Evolutionary conservation across 1,140 invertebrate genomes (phyloP).

Genomic region (Streblospio benedicti): DNA sequence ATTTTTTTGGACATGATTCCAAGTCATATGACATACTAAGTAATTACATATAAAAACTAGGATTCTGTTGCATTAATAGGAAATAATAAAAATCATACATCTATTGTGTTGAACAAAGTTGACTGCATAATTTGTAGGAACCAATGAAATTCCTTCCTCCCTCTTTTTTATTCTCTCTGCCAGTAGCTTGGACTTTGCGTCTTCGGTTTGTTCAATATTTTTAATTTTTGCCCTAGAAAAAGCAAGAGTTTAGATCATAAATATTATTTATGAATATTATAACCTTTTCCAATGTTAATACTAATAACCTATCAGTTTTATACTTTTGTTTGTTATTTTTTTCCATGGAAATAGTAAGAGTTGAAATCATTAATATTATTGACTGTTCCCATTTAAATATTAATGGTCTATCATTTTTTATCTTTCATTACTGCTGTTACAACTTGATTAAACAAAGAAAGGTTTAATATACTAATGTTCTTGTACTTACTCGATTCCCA

Average conservation of each 20-base stretch:
- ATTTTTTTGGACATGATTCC: background rate
- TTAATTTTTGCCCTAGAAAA: conserved; percentile 74
- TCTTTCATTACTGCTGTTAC: no score
- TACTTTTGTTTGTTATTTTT: no score
- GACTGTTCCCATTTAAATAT: no score
- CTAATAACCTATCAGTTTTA: no score
- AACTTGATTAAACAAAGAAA: no score
- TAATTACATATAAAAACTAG: background rate
- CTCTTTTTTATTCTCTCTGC: conserved; percentile 82
- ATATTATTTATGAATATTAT: no score
- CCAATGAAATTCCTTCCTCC: conserved; percentile 84
- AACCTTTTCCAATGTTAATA: no score
- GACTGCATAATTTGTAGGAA: conserved; percentile 93
- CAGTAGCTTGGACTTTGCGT: conserved; percentile 84
- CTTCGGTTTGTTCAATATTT: conserved; percentile 96
- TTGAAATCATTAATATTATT: no score
- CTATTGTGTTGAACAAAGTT: conserved; percentile 95
- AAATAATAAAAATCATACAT: conserved; percentile 54
- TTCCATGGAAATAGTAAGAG: no score
- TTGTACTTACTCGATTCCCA: conserved; percentile 85
- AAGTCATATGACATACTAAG: background rate
- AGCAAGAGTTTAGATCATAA: no score
- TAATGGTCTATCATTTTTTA: no score
- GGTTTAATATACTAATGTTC: no score
- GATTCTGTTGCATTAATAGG: background rate